Evolutionary conservation across 1,140 invertebrate species (phyloP), one percentile per base, ranked within the genome.

Genomic region (Drosophila littoralis): DNA sequence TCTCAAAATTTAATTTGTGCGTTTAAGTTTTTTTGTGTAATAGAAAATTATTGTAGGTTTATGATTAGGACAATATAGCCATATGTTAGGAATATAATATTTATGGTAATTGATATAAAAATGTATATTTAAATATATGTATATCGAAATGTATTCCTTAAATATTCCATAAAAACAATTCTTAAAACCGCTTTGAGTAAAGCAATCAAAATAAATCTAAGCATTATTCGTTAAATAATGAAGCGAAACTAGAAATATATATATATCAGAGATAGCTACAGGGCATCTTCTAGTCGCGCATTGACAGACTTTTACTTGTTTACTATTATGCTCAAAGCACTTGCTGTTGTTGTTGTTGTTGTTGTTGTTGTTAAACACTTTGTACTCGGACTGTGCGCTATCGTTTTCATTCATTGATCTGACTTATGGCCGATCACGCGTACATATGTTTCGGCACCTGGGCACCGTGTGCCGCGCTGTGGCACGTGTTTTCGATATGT

Each of bases 391-490:
- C 58, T 77, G 54, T 67, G 63, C 61, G 77, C 84, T 75, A 77
- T 89, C 59, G 35, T 52, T 64, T 75, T 90, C 83, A 89, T 89
- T 89, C 83, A 84, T 88, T 89, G 85, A 88, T 88, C 70, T 74
- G 80, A 80, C 75, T 78, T 75, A 75, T 78, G 60, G 65, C 65
- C 75, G 78, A 88, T 88, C 84, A 88, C 84, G 84, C 79, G 72
- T 83, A 67, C 74, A 74, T 84, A 90, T 90, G 77, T 89, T 85
- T 84, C 64, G 80, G 59, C 77, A 80, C 85, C 83, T 90, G 84
- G 65, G 57, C 81, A 48, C 57, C 68, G 66, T 52, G 60, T 70
- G 48, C 46, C 54, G 8, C 40, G 43, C 54, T 38, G 48, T 70
- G 84, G 83, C 83, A 88, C 83, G 83, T 89, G 83, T 80, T 88